Base-by-base conservation (phyloP, 2,113 vertebrate species). In the Aspidoscelis tigris region DNA sequence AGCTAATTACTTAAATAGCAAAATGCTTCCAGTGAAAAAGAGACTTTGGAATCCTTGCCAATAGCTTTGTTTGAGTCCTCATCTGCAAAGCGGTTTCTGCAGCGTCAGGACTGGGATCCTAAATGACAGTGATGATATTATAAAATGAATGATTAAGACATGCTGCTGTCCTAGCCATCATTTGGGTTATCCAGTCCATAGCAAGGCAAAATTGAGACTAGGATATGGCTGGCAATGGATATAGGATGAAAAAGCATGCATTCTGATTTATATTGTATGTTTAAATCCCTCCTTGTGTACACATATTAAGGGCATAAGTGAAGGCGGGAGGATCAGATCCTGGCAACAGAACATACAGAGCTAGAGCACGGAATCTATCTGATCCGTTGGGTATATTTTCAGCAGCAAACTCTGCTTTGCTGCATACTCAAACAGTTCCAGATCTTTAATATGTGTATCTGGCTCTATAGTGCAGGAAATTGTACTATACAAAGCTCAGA, bases 1-100 rank as follows among this genome's bases (percentile, higher is more conserved):
- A 78, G 83, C 78, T 78, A 84, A 84, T 79, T 84, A 84, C 68
- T 79, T 84, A 84, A 84, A 78, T 47, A 39, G 72, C 76, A 78
- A 79, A 84, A 71, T 84, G 76, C 69, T 64, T 47, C 68, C 76
- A 84, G 68, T 72, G 76, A 72, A 72, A 64, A 72, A 68, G 61
- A 74, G 53, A 61, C 12, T 47, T 44, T 84, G 83, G 83, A 65
- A 78, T 72, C n/a, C 11, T 72, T 84, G 83, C 83, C 76, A 84
- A 72, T 9, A 84, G 76, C 53, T 78, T 61, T 72, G 83, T 78
- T 76, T 84, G 41, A 77, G 64, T 61, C 53, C 83, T 84, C 76
- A 78, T 84, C 76, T 72, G 76, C 76, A 73, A 64, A 78, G 76
- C 11, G 1, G 83, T 43, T 78, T 78, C 41, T 84, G 83, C 83